Conservation (phyloP, 2,113 vertebrate genomes). For the Syngnathus scovelli region DNA sequence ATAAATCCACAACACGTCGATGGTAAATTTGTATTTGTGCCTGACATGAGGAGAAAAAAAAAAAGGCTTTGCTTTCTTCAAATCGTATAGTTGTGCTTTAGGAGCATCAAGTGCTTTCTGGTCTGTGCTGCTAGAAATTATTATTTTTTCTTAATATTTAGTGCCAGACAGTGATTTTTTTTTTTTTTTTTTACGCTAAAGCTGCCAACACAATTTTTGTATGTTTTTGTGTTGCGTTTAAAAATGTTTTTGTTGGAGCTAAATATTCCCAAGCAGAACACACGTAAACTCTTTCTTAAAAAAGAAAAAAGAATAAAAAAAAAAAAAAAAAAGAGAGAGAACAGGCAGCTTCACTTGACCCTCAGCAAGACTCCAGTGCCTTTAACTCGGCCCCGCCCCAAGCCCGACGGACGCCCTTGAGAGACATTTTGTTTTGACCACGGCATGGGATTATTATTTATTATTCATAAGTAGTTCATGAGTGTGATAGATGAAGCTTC, state of each 20-base stretch:
- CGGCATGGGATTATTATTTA: slow-evolving; percentile 31
- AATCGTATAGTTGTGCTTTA: slow-evolving; percentile 54
- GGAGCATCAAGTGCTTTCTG: slow-evolving; percentile 70
- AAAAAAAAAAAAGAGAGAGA: background rate
- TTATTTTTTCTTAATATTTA: slow-evolving; percentile 17
- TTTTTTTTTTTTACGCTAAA: slow-evolving; percentile 40
- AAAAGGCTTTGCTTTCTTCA: slow-evolving; percentile 51
- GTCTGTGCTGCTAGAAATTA: slow-evolving; percentile 68
- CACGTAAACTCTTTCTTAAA: background rate
- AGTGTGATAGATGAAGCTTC: slow-evolving; percentile 18
- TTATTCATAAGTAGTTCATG: slow-evolving; percentile 39
- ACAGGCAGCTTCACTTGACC: slow-evolving; percentile 32
- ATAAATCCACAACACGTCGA: slow-evolving; percentile 37
- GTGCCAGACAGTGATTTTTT: slow-evolving; percentile 50
- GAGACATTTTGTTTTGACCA: slow-evolving; percentile 36
- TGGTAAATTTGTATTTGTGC: slow-evolving; percentile 58
- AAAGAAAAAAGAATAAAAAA: background rate
- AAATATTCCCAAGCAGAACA: slow-evolving; percentile 32
- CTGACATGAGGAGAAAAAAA: slow-evolving; percentile 36
- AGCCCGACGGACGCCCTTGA: slow-evolving; percentile 39
- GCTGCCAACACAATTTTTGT: slow-evolving; percentile 61
- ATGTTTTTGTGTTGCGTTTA: slow-evolving; percentile 26
- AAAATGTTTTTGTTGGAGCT: slow-evolving; percentile 38
- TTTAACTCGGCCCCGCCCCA: slow-evolving; percentile 62
- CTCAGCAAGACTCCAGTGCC: slow-evolving; percentile 71